Base-by-base conservation (phyloP, 2,888 invertebrate genomes). In the Agrochola lychnidis region DNA sequence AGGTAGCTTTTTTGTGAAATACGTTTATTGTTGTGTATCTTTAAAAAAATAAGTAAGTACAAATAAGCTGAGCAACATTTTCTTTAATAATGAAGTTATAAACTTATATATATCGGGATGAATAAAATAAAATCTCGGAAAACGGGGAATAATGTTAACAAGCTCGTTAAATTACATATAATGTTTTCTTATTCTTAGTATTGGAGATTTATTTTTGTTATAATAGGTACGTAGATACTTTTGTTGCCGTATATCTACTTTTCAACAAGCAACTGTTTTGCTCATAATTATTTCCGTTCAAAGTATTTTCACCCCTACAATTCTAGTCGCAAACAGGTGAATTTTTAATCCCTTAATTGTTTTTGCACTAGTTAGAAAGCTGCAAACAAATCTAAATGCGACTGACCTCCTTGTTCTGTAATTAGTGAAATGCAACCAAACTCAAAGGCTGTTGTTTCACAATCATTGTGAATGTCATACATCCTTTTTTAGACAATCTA, bases 1-100 rank as follows among this genome's bases (percentile, higher is more conserved):
- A 83, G 66, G 66, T 16, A 25, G 64, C 59, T 76, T 83, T 76
- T 45, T 74, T 76, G 53, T 42, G 53, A 64, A 85, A 74, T 62
- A 62, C 61, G 40, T 70, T 59, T 69, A 45, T 72, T 73, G 14
- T 73, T 64, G 59, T 61, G 12, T 69, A 56, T 84, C 42, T 73
- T 59, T 14, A 10, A 30, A 6, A 9, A 62, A 56, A 40, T 67
- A 63, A 82, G 22, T 69, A 48, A 4, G 14, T n/a, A 63, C 22
- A 63, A 70, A 71, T 42, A 64, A 63, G 70, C 67, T 40, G 57
- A 22, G 62, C 16, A 61, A 67, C 7, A 45, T 61, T 79, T 69
- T 73, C 16, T 78, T 64, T 42, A 56, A 71, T 68, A 53, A 83
- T 30, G 40, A 51, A 78, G 53, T 16, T 36, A 45, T 56, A 56